phyloP scores from a whole-genome alignment of 2,888 invertebrate genomes.

The Hyles lineata region DNA sequence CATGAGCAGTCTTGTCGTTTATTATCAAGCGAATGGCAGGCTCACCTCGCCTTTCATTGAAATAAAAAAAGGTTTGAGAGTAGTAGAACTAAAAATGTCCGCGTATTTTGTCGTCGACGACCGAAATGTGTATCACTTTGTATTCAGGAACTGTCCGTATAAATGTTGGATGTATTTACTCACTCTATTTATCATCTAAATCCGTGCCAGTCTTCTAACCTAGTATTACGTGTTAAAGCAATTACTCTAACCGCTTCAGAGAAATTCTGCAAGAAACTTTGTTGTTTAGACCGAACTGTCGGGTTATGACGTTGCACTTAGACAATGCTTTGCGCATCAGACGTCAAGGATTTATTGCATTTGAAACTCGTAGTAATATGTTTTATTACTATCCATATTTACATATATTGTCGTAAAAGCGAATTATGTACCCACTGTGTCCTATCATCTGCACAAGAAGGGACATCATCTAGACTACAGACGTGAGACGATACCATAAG shows the following conservation, averaged over 20 bases:
- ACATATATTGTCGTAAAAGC: neutral
- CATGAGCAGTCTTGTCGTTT: too few relatives aligned
- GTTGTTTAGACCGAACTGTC: neutral
- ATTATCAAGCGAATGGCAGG: too few relatives aligned
- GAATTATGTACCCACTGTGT: neutral
- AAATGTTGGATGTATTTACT: too few relatives aligned
- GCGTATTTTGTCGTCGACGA: too few relatives aligned
- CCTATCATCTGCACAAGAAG: too few relatives aligned
- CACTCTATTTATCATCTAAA: neutral
- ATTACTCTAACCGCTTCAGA: neutral
- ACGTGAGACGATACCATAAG: too few relatives aligned
- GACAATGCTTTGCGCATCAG: neutral
- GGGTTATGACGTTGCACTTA: neutral
- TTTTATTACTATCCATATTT: neutral
- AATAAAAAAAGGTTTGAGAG: too few relatives aligned
- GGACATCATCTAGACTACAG: too few relatives aligned
- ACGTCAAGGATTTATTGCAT: neutral
- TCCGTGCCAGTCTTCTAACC: neutral
- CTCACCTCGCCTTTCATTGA: too few relatives aligned
- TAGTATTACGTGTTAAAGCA: constrained; percentile 18
- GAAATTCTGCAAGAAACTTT: constrained; percentile 12
- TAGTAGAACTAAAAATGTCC: too few relatives aligned
- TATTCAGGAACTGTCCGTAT: too few relatives aligned
- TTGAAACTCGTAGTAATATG: neutral
- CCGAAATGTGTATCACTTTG: too few relatives aligned